Evolutionary conservation across 1,140 invertebrate genomes (phyloP), one percentile per base, ranked within the genome.

Genomic region (Drosophila lacteicornis): DNA sequence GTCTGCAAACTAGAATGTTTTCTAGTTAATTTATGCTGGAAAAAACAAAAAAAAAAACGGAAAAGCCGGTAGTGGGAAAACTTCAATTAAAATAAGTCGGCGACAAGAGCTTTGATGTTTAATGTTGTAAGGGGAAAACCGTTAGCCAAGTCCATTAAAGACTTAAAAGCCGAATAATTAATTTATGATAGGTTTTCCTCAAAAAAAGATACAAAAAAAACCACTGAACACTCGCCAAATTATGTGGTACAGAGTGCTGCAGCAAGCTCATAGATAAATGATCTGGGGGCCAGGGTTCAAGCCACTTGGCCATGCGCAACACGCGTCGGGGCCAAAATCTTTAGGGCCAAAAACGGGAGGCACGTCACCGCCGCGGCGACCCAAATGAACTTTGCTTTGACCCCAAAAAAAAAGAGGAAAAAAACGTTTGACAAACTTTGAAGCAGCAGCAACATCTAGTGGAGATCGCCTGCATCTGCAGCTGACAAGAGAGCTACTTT

Each of bases 1-100:
- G 30, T 66, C 80, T 83, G 66, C 85, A 84, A 87, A 88, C 80
- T 87, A 80, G 73, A 88, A 87, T 86, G 81, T 80, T 79, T 84
- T 71, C 61, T 79, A 58, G 55, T 77, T 59, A 82, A 86, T 88
- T 87, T 87, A 87, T 87, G 76, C 45, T 8, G 30, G 12, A 58
- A 43, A 9, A 19, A 46, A 17, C 15, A 46, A 17, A 46, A 38
- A 30, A 56, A 56, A 56, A 11, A 56, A 38, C 53, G 60, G 60
- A 30, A 63, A 40, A 61, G n/a, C 59, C 13, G 22, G 50, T 15
- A 45, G 30, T 60, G 55, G 53, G 22, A 22, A 50, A 73, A 60
- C 17, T 73, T 55, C 69, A 73, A 73, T 73, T 73, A 73, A 67
- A 67, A 73, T 36, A 19, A 38, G 69, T 30, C 67, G 68, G 65